phyloP scores from a whole-genome alignment of 2,797 vertebrate genomes.

The Aulostomus chinensis region DNA sequence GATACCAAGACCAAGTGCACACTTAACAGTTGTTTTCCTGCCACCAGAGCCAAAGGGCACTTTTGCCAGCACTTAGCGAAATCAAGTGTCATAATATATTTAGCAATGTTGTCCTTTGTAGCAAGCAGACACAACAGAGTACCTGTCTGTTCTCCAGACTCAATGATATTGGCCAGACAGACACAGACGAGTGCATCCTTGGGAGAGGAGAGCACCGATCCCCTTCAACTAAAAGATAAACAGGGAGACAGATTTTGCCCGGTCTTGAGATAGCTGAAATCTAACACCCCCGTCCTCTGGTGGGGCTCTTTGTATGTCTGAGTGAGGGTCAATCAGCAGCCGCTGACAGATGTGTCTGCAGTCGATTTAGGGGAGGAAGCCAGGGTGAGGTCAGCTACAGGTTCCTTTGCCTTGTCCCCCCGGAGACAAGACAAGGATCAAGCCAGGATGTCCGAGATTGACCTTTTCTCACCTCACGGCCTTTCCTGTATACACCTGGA shows the following conservation, averaged over 20 bases:
- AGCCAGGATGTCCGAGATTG: constrained; percentile 62
- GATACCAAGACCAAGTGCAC: constrained; percentile 28
- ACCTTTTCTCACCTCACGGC: constrained; percentile 68
- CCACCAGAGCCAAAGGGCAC: constrained; percentile 45
- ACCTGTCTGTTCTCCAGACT: constrained; percentile 78
- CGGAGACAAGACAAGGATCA: constrained; percentile 66
- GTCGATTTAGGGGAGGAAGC: constrained; percentile 76
- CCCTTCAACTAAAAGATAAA: constrained; percentile 76
- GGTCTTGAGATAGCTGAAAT: constrained; percentile 81
- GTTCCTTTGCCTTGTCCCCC: constrained; percentile 46
- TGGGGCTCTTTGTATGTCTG: constrained; percentile 78
- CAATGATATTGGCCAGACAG: constrained; percentile 70
- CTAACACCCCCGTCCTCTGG: constrained; percentile 76
- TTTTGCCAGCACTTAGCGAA: constrained; percentile 68
- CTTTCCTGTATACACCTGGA: constrained; percentile 51
- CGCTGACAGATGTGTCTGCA: constrained; percentile 82
- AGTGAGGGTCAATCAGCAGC: constrained; percentile 78
- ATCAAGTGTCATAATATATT: constrained; percentile 75
- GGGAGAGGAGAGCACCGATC: constrained; percentile 54
- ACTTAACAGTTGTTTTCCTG: constrained; percentile 37
- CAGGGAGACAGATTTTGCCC: constrained; percentile 63
- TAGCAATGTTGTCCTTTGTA: constrained; percentile 46
- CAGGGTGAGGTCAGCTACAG: constrained; percentile 64
- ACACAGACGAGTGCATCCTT: constrained; percentile 73
- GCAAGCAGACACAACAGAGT: constrained; percentile 53